Percentiles rank a stretch among this genome's conserved stretches.
These are phyloP conservation scores for Apodemia arnacis DNA, from an alignment of 2,888 invertebrate genomes.

Conservation along the genomic window DNA sequence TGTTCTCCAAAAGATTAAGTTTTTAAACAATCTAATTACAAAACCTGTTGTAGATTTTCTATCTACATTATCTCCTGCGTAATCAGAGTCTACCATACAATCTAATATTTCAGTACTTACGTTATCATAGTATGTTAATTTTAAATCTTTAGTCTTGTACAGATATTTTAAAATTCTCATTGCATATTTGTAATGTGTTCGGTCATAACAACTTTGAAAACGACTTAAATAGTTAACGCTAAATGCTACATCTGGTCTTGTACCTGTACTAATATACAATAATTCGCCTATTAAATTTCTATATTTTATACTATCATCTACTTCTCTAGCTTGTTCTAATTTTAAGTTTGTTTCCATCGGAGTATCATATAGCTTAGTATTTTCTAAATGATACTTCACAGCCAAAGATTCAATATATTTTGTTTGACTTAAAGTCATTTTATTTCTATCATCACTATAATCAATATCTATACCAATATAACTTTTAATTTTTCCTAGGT, in stretches of 20 bases:
- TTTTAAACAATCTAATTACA: slow-evolving; percentile 58
- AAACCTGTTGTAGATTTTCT: slow-evolving; percentile 62
- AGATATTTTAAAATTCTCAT: slow-evolving; percentile 78
- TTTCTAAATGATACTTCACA: slow-evolving; percentile 41
- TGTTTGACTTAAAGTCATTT: slow-evolving; percentile 5
- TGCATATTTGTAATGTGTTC: slow-evolving; percentile 81
- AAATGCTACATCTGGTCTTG: slow-evolving; percentile 86
- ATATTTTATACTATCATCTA: slow-evolving; percentile 74
- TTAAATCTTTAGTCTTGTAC: slow-evolving; percentile 67
- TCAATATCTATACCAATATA: slow-evolving; percentile 87
- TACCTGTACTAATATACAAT: slow-evolving; percentile 86
- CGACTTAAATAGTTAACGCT: slow-evolving; percentile 88
- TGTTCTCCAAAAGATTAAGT: slow-evolving; percentile 57
- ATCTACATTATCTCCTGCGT: slow-evolving; percentile 56
- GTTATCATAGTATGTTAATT: slow-evolving; percentile 78
- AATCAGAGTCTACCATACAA: slow-evolving; percentile 71
- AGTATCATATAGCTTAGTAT: slow-evolving; percentile 10
- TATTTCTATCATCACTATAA: slow-evolving; percentile 72
- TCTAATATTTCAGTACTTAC: slow-evolving; percentile 69
- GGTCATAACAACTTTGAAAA: slow-evolving; percentile 86
- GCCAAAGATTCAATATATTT: background rate
- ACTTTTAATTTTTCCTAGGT: slow-evolving; percentile 85
- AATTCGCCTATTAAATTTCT: slow-evolving; percentile 85
- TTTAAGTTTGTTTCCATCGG: slow-evolving; percentile 42
- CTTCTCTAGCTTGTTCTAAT: background rate